Evolutionary conservation across 2,888 invertebrate genomes (phyloP).

Genomic region (Cetonia aurata): DNA sequence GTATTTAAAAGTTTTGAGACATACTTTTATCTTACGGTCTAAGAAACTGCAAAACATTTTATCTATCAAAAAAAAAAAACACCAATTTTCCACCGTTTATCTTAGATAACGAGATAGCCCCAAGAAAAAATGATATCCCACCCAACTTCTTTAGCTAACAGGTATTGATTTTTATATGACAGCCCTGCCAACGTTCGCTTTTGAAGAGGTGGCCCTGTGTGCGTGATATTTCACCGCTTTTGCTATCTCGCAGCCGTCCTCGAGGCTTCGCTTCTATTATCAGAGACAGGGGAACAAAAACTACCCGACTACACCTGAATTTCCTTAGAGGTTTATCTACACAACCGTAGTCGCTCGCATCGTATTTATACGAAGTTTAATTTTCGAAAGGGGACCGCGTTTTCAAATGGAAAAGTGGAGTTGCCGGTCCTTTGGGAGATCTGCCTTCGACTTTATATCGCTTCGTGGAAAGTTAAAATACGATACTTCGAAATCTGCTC

Average conservation of each 20-base stretch:
- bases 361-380: conserved; percentile 20
- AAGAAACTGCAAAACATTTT: no score
- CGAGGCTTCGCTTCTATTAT: conserved; percentile 6
- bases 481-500: conserved; percentile 17
- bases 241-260: conserved; percentile 2
- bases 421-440: background rate
- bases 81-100: no score
- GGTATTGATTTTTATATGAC: conserved; percentile 31
- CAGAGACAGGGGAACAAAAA: conserved; percentile 13
- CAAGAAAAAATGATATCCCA: conserved; percentile 13
- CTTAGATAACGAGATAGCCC: background rate
- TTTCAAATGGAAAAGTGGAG: background rate
- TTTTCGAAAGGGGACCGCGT: background rate
- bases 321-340: conserved; percentile 31
- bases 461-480: conserved; percentile 15
- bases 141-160: conserved; percentile 15
- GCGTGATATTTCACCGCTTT: conserved; percentile 18
- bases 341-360: background rate
- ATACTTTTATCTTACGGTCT: no score
- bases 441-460: conserved; percentile 5
- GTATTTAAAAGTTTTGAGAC: no score
- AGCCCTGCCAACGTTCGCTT: conserved; percentile 9
- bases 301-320: conserved; percentile 20
- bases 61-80: no score
- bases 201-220: conserved; percentile 9